Evolutionary conservation across 2,888 invertebrate species (phyloP).

Genomic region (Augiades crinisus): DNA sequence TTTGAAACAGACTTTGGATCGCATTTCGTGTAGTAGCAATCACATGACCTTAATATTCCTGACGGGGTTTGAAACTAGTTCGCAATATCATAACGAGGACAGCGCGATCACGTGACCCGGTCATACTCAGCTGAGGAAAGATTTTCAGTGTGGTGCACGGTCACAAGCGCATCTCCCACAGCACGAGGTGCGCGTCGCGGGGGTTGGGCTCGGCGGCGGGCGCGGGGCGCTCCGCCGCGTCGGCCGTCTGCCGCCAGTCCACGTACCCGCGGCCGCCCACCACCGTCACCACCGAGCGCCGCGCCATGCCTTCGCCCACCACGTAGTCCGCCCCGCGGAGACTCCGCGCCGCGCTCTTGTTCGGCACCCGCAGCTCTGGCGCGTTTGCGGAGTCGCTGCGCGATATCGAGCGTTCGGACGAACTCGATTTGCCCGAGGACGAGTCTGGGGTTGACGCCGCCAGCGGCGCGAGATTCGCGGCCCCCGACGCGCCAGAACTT

Average conservation of each 20-base stretch:
- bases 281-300: constrained; percentile 90
- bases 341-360: constrained; percentile 60
- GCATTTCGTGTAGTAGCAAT: too few species aligned
- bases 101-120: too few species aligned
- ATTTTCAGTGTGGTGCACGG: constrained; percentile 33
- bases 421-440: constrained; percentile 61
- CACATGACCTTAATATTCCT: too few species aligned
- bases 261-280: constrained; percentile 95
- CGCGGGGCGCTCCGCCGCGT: constrained; percentile 79
- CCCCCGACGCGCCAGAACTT: constrained; percentile 88
- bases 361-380: constrained; percentile 41
- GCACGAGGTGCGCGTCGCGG: constrained; percentile 93
- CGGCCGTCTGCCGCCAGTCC: constrained; percentile 90
- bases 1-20: too few species aligned
- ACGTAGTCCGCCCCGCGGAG: constrained; percentile 68
- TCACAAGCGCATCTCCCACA: constrained; percentile 88
- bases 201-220: constrained; percentile 86
- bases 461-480: constrained; percentile 77
- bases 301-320: constrained; percentile 70
- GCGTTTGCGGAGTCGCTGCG: constrained; percentile 55
- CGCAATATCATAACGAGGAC: too few species aligned
- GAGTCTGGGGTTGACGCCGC: constrained; percentile 73
- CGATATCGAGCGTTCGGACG: constrained; percentile 63
- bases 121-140: too few species aligned
- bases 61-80: too few species aligned